Evolutionary conservation across 2,888 invertebrate genomes (phyloP).

Genomic region (Acrobasis repandana): DNA sequence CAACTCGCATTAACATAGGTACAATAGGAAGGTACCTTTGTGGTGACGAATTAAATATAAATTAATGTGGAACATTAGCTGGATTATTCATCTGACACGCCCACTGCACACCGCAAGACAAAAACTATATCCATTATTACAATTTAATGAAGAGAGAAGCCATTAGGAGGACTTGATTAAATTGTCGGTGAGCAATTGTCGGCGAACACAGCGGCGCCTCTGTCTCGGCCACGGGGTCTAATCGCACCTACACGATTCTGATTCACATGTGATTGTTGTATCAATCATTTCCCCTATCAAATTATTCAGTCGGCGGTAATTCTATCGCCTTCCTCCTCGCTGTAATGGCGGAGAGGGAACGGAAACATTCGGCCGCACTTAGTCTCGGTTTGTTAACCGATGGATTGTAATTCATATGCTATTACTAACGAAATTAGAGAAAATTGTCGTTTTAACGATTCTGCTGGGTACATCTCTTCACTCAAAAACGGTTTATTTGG

Average conservation of each 20-base stretch:
- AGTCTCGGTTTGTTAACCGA: constrained; percentile 78
- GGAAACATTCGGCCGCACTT: constrained; percentile 76
- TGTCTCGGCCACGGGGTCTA: constrained; percentile 60
- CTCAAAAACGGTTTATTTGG: constrained; percentile 21
- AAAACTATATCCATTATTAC: constrained; percentile 74
- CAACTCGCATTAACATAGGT: too few species aligned
- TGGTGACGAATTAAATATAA: constrained; percentile 19
- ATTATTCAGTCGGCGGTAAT: constrained; percentile 80
- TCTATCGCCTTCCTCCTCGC: constrained; percentile 64
- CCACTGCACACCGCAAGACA: constrained; percentile 55
- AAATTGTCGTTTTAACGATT: constrained; percentile 55
- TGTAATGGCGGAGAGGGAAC: constrained; percentile 63
- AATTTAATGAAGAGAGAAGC: constrained; percentile 78
- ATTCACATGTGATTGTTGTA: constrained; percentile 79
- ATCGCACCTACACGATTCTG: constrained; percentile 78
- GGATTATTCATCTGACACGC: constrained; percentile 50
- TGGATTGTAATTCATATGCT: constrained; percentile 74
- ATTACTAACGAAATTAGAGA: constrained; percentile 64
- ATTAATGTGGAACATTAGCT: constrained; percentile 41
- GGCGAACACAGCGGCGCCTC: constrained; percentile 48
- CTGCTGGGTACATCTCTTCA: constrained; percentile 38
- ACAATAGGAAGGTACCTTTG: not conserved
- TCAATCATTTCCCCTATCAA: constrained; percentile 82
- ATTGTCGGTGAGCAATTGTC: constrained; percentile 72
- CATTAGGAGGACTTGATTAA: constrained; percentile 78